A percentile compares a stretch with the other conserved stretches of the same genome.
Evolutionary conservation across 2,113 vertebrate genomes (phyloP).

Genomic region (Xenotilapia leptura): DNA sequence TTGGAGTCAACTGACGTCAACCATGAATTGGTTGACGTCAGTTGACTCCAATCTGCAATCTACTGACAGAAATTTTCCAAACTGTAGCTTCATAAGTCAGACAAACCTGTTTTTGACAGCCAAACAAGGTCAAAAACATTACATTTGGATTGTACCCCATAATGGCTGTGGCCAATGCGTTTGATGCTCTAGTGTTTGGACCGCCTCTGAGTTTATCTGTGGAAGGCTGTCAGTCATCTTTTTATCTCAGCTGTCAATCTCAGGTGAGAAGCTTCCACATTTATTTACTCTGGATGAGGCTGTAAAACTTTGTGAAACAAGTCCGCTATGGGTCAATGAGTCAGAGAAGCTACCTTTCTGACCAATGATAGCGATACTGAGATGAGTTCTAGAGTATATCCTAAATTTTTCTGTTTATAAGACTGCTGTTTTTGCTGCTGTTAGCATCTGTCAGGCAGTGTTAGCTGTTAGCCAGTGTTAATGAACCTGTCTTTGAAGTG

Average conservation of each 20-base stretch:
- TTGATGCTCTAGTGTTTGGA: background rate
- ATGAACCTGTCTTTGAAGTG: background rate
- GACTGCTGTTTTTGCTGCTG: background rate
- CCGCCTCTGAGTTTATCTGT: background rate
- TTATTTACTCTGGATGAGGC: background rate
- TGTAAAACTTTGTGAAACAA: background rate
- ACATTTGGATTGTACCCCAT: background rate
- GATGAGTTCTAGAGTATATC: background rate
- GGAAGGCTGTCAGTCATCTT: background rate
- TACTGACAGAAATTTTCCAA: too few relatives aligned
- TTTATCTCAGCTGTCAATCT: background rate
- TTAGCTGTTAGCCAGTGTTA: background rate
- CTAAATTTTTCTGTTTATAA: background rate
- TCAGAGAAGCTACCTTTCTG: background rate
- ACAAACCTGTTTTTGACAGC: background rate
- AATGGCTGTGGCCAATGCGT: background rate
- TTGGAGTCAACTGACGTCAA: background rate
- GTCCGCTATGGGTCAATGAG: rapidly evolving
- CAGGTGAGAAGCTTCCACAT: background rate
- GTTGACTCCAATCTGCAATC: background rate
- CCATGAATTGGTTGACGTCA: background rate
- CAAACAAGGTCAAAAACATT: background rate
- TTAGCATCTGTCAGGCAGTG: background rate
- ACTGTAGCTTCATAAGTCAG: too few relatives aligned
- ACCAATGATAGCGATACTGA: background rate